Conservation (phyloP, 2,113 vertebrate species). For the Chunga burmeisteri region DNA sequence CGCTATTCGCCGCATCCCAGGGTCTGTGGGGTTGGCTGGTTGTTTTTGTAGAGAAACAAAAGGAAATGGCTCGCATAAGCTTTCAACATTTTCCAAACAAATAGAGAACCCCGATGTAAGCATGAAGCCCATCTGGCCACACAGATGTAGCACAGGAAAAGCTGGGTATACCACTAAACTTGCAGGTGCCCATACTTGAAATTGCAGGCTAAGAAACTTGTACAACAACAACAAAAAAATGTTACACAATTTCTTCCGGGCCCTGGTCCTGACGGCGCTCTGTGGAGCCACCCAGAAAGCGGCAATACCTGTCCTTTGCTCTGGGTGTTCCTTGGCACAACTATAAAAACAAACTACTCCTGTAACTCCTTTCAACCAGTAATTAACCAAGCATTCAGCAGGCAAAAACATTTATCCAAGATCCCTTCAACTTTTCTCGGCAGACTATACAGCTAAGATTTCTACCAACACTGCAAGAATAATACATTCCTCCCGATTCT, state of each 20-base stretch:
- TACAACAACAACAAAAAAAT: neutral
- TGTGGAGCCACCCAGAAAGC: neutral
- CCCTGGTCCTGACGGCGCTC: neutral
- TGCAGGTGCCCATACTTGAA: neutral
- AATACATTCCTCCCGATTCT: neutral
- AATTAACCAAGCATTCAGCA: neutral
- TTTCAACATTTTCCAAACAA: no score
- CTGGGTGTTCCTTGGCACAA: neutral
- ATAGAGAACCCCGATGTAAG: rapidly evolving
- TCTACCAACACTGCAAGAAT: no score
- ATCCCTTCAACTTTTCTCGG: neutral
- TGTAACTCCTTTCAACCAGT: neutral
- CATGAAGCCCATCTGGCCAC: rapidly evolving
- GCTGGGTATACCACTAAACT: rapidly evolving
- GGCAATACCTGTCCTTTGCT: neutral
- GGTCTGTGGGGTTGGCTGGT: no score
- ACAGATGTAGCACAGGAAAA: rapidly evolving
- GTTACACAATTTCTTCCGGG: neutral
- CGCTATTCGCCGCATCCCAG: no score
- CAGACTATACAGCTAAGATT: neutral
- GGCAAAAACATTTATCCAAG: neutral
- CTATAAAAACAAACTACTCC: neutral
- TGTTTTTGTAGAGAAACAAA: no score
- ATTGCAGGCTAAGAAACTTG: neutral
- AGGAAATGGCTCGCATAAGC: rapidly evolving